phyloP scores from a whole-genome alignment of 1,140 invertebrate species.

The Camponotus pennsylvanicus region DNA sequence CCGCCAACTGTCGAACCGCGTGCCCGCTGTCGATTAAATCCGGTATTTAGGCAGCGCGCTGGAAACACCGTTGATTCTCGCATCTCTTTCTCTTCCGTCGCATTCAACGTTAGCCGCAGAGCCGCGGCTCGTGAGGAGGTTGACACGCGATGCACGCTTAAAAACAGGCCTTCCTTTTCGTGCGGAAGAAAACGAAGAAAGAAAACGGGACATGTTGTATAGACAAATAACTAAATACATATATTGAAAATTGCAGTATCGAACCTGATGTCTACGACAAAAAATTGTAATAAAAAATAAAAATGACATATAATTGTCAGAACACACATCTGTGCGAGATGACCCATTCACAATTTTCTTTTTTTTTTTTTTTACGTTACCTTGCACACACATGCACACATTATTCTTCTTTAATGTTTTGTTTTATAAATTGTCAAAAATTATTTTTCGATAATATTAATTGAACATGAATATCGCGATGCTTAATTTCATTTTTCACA shows the following conservation, averaged over 20 bases:
- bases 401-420: background rate
- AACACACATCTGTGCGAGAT: slow-evolving; percentile 9
- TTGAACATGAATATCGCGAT: background rate
- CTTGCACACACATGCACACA: background rate
- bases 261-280: background rate
- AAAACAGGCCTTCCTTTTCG: background rate
- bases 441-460: background rate
- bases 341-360: background rate
- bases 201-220: slow-evolving; percentile 3
- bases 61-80: slow-evolving; percentile 60
- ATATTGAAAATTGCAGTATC: background rate
- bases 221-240: background rate
- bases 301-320: slow-evolving; percentile 27
- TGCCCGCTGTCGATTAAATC: slow-evolving; percentile 73
- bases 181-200: background rate
- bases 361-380: background rate
- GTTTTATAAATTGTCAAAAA: background rate
- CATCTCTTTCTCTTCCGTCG: slow-evolving; percentile 35
- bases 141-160: slow-evolving; percentile 26
- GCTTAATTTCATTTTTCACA: background rate
- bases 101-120: slow-evolving; percentile 12
- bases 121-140: slow-evolving; percentile 12
- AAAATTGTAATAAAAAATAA: slow-evolving; percentile 24
- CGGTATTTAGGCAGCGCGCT: slow-evolving; percentile 68
- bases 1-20: slow-evolving; percentile 82